Conservation (phyloP, 2,113 vertebrate species). For the Pluvialis apricaria region DNA sequence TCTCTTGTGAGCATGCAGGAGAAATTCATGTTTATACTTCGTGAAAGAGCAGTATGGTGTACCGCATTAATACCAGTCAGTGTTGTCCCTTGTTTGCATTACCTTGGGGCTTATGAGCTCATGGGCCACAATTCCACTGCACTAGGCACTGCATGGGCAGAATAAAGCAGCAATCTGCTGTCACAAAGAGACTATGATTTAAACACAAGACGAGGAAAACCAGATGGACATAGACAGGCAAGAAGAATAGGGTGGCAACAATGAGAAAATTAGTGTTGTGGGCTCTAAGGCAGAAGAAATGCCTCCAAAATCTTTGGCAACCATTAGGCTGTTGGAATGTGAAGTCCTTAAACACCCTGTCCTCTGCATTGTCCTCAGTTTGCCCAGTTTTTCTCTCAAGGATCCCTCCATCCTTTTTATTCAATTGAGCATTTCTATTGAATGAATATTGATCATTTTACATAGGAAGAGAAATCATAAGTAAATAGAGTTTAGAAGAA, state of each 20-base stretch:
- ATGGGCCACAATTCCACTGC: not conserved
- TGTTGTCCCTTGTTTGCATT: not conserved
- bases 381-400: not conserved
- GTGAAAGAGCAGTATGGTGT: not conserved
- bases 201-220: not conserved
- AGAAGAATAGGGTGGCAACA: slow-evolving; percentile 16
- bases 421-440: not conserved
- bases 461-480: not conserved
- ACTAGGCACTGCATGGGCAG: not conserved
- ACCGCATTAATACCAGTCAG: not conserved
- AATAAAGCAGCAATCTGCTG: not conserved
- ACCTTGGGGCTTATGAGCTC: not conserved
- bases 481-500: not conserved
- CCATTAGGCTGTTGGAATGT: not conserved
- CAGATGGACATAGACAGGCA: not conserved
- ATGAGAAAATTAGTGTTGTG: not conserved
- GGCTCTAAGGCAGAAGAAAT: not conserved
- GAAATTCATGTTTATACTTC: not conserved
- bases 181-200: not conserved
- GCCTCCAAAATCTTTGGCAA: slow-evolving; percentile 19
- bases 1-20: not conserved
- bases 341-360: not conserved
- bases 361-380: not conserved
- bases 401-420: not conserved
- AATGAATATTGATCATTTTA: not conserved